phyloP scores from a whole-genome alignment of 2,888 invertebrate species.

The Torymus aiolomorphi region DNA sequence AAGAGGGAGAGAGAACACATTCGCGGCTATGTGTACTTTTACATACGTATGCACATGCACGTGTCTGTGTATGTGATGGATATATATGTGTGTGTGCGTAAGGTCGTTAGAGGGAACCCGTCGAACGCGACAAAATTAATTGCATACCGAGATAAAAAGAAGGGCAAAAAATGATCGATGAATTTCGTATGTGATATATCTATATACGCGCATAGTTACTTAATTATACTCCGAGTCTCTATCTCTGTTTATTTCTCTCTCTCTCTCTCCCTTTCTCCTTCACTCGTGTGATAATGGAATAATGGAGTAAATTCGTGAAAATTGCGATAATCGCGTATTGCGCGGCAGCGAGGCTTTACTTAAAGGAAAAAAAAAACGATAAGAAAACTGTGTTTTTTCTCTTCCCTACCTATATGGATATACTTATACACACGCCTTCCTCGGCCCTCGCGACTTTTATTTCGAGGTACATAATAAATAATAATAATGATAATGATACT shows the following conservation, averaged over 20 bases:
- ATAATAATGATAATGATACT: background rate
- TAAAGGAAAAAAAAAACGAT: background rate
- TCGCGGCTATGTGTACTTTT: slow-evolving; percentile 23
- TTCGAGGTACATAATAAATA: background rate
- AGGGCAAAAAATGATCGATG: background rate
- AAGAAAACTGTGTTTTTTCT: slow-evolving; percentile 2
- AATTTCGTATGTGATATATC: slow-evolving; percentile 28
- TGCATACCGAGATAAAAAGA: too few relatives aligned
- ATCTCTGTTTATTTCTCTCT: slow-evolving; percentile 33
- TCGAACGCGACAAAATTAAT: background rate
- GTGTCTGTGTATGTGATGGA: too few relatives aligned
- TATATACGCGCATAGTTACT: slow-evolving; percentile 41
- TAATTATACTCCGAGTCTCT: slow-evolving; percentile 16
- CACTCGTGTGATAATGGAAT: slow-evolving; percentile 16
- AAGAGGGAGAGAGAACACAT: slow-evolving; percentile 20
- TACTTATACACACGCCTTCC: background rate
- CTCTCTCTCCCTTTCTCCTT: slow-evolving; percentile 44
- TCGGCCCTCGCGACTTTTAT: slow-evolving; percentile 34
- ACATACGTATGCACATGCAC: too few relatives aligned
- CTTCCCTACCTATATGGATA: background rate
- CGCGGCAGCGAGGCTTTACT: slow-evolving; percentile 40
- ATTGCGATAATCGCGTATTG: slow-evolving; percentile 17
- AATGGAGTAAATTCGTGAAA: slow-evolving; percentile 7
- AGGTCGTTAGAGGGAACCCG: too few relatives aligned
- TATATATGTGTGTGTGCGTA: too few relatives aligned